phyloP scores from a whole-genome alignment of 2,797 vertebrate species.

The Geotrypetes seraphini region DNA sequence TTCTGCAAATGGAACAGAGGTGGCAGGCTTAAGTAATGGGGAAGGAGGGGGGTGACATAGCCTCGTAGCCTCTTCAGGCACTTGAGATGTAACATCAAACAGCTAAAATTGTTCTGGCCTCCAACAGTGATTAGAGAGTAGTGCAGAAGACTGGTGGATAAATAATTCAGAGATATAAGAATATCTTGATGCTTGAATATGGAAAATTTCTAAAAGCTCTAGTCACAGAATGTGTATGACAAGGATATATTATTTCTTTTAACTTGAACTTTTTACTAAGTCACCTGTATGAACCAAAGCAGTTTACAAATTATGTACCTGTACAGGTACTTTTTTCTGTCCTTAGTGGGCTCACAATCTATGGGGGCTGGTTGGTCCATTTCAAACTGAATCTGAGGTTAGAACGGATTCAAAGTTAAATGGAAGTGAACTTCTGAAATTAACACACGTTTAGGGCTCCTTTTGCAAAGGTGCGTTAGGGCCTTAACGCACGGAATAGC shows the following conservation, averaged over 20 bases:
- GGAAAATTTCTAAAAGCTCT: conserved; percentile 63
- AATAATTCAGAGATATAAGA: conserved; percentile 62
- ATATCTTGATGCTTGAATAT: conserved; percentile 43
- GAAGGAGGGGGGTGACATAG: no score
- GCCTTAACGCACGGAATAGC: no score
- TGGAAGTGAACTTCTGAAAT: no score
- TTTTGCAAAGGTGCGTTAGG: no score
- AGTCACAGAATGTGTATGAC: conserved; percentile 37
- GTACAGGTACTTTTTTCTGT: no score
- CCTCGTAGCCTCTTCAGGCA: conserved; percentile 64
- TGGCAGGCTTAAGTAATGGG: conserved; percentile 60
- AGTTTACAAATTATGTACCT: no score
- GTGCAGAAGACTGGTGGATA: conserved; percentile 54
- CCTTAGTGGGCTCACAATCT: no score
- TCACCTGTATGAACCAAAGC: conserved; percentile 44
- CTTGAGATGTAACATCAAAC: conserved; percentile 70
- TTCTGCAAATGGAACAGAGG: conserved; percentile 70
- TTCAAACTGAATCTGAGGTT: no score
- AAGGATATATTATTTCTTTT: conserved; percentile 32
- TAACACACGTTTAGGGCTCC: no score
- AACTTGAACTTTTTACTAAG: conserved; percentile 31
- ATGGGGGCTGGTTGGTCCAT: no score
- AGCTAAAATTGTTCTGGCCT: conserved; percentile 46
- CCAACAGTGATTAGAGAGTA: conserved; percentile 47
- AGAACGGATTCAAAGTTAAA: no score